phyloP scores from a whole-genome alignment of 1,140 invertebrate genomes.

The Dendrolimus punctatus region DNA sequence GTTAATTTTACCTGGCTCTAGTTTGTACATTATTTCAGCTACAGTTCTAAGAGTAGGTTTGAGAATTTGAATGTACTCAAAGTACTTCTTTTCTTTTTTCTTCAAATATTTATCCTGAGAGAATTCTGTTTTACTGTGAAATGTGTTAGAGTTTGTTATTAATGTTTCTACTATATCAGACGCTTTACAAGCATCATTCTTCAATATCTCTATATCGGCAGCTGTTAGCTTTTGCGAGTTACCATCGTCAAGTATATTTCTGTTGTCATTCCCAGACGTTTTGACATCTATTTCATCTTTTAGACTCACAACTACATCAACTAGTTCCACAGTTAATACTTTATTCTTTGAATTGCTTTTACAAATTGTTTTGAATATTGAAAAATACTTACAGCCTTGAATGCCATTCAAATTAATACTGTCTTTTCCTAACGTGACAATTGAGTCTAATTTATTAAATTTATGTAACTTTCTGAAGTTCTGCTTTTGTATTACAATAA shows the following conservation, averaged over 20 bases:
- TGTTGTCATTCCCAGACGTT: slow-evolving; percentile 83
- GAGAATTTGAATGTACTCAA: slow-evolving; percentile 82
- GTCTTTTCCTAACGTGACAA: slow-evolving; percentile 79
- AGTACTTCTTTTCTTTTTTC: slow-evolving; percentile 95
- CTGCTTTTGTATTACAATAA: slow-evolving; percentile 83
- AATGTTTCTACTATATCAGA: slow-evolving; percentile 89
- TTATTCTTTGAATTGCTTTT: slow-evolving; percentile 73
- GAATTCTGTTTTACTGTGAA: slow-evolving; percentile 90
- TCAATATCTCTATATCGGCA: slow-evolving; percentile 85
- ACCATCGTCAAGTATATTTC: slow-evolving; percentile 87
- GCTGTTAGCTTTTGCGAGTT: slow-evolving; percentile 89
- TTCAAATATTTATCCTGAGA: slow-evolving; percentile 95
- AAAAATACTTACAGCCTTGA: slow-evolving; percentile 82
- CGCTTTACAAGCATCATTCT: slow-evolving; percentile 81
- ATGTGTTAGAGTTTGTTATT: slow-evolving; percentile 91
- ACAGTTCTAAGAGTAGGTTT: slow-evolving; percentile 84
- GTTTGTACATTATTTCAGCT: slow-evolving; percentile 84
- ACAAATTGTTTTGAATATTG: slow-evolving; percentile 84
- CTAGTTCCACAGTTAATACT: slow-evolving; percentile 72
- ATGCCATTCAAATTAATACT: slow-evolving; percentile 80
- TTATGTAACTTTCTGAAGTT: slow-evolving; percentile 84
- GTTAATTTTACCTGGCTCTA: slow-evolving; percentile 84
- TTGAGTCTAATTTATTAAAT: slow-evolving; percentile 74
- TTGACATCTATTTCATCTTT: slow-evolving; percentile 71
- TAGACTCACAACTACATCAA: slow-evolving; percentile 69